These are phyloP conservation scores for Nothoprocta perdicaria DNA, from an alignment of 2,113 vertebrate species.

Conservation along the genomic window DNA sequence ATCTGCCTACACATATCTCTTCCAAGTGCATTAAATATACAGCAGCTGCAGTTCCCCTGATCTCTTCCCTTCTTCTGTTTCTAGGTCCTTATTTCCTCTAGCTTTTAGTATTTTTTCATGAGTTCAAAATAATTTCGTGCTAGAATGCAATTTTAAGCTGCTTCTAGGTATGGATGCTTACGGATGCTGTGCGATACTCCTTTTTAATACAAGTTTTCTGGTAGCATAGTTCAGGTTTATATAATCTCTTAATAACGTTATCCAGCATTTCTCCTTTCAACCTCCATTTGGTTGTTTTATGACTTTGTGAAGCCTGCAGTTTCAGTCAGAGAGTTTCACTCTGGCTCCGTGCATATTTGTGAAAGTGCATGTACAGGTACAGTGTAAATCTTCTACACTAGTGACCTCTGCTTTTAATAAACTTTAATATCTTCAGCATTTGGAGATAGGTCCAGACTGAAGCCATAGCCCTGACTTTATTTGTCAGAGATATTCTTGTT, in stretches of 20 bases:
- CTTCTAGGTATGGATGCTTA: not conserved
- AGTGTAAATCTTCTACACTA: fast-evolving
- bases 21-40: not conserved
- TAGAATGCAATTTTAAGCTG: not conserved
- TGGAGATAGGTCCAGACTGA: not conserved
- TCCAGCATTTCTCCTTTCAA: not conserved
- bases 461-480: not conserved
- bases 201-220: not conserved
- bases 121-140: not conserved
- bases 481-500: not conserved
- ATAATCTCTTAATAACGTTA: not conserved
- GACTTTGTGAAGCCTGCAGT: not conserved
- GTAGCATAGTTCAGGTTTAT: not conserved
- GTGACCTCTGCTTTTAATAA: not conserved
- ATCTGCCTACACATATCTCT: not conserved
- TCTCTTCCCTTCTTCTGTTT: not conserved
- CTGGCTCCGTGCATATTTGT: not conserved
- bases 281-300: not conserved
- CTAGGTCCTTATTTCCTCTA: not conserved
- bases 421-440: not conserved
- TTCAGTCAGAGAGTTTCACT: not conserved
- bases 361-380: fast-evolving
- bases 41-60: not conserved
- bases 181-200: not conserved
- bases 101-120: not conserved